Conservation (phyloP, 1,140 invertebrate genomes). For the Ctenoplectra terminalis region DNA sequence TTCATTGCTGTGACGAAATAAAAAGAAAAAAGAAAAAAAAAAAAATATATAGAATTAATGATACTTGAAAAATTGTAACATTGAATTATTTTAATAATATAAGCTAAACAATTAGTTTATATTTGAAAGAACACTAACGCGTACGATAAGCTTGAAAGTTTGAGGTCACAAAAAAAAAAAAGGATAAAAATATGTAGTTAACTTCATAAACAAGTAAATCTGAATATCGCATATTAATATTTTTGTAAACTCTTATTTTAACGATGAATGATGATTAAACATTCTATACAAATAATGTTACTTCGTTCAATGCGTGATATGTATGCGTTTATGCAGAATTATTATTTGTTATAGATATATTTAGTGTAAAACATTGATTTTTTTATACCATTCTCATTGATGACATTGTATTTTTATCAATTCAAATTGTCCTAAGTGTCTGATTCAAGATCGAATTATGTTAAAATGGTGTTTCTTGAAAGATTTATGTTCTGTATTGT, state of each 20-base stretch:
- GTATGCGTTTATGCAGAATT: background rate
- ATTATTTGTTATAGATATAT: background rate
- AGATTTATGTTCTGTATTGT: background rate
- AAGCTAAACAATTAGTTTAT: background rate
- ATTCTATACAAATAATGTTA: slow-evolving; percentile 23
- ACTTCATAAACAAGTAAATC: too few relatives aligned
- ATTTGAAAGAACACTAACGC: background rate
- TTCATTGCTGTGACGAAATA: background rate
- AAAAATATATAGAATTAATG: background rate
- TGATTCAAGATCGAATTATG: too few relatives aligned
- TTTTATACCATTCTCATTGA: too few relatives aligned
- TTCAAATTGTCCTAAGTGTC: background rate
- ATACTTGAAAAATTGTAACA: slow-evolving; percentile 3
- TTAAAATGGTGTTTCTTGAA: background rate
- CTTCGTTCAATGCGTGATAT: background rate
- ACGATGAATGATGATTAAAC: background rate
- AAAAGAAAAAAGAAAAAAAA: too few relatives aligned
- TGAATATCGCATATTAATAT: slow-evolving; percentile 30
- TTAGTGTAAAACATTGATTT: background rate
- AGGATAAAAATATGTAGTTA: background rate
- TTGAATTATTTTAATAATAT: slow-evolving; percentile 10
- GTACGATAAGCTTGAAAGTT: too few relatives aligned
- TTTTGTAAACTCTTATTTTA: slow-evolving; percentile 33
- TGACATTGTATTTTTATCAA: background rate
- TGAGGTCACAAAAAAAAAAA: too few relatives aligned